Evolutionary conservation across 2,888 invertebrate genomes (phyloP).

Genomic region (Eilema caniola): DNA sequence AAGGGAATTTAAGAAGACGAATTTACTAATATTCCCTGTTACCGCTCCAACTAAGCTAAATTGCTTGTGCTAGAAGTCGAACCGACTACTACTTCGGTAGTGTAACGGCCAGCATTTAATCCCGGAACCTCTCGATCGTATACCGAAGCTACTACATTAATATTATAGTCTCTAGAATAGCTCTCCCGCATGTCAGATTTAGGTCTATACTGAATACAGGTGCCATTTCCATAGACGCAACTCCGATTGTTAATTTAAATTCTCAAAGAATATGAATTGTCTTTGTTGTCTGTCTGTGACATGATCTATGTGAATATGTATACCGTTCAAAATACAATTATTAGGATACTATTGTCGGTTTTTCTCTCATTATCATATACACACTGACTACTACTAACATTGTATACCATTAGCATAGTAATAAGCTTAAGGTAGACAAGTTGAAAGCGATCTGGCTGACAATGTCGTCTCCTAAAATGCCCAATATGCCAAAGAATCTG

Average conservation of each 20-base stretch:
- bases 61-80: no score
- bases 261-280: not conserved
- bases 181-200: not conserved
- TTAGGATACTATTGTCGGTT: not conserved
- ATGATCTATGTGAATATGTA: not conserved
- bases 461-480: no score
- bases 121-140: no score
- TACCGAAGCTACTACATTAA: no score
- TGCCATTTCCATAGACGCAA: not conserved
- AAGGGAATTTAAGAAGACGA: no score
- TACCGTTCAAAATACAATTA: not conserved
- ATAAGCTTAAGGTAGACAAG: not conserved
- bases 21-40: no score
- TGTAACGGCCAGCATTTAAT: no score
- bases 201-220: not conserved
- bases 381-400: not conserved
- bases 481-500: no score
- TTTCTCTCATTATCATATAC: not conserved
- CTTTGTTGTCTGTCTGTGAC: slow-evolving; percentile 1
- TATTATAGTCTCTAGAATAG: no score
- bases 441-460: no score
- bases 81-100: no score
- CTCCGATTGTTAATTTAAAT: not conserved
- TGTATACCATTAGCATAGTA: not conserved
- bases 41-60: no score